phyloP scores from a whole-genome alignment of 2,113 vertebrate species.

The Oncorhynchus mykiss region DNA sequence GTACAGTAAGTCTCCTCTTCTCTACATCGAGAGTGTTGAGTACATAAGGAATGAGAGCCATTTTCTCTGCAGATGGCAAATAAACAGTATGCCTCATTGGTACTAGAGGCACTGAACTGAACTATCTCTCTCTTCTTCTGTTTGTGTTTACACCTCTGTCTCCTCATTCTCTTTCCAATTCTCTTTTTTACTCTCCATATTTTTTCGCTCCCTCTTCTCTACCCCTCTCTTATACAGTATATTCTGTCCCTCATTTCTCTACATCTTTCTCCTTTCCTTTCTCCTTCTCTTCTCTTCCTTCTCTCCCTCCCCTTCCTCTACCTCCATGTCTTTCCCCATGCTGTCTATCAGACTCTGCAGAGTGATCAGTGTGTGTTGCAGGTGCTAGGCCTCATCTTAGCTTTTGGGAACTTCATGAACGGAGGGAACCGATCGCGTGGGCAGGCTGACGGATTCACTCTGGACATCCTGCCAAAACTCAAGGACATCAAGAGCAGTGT shows the following conservation, averaged over 20 bases:
- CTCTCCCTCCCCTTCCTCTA: not conserved
- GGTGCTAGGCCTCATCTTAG: constrained; percentile 88
- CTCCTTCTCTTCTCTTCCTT: constrained; percentile 47
- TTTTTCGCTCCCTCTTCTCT: not conserved
- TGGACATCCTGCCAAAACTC: constrained; percentile 94
- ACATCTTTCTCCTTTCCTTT: not conserved
- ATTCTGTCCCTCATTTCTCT: not conserved
- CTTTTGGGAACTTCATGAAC: constrained; percentile 97
- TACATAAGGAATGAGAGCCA: too few relatives aligned
- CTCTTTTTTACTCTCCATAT: constrained; percentile 27
- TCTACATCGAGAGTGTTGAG: too few relatives aligned
- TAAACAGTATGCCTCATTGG: not conserved
- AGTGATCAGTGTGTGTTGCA: constrained; percentile 80
- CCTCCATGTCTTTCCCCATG: constrained; percentile 27
- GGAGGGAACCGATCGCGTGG: constrained; percentile 92
- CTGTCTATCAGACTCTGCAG: constrained; percentile 75
- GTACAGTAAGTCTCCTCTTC: constrained; percentile 75
- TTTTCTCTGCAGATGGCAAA: not conserved
- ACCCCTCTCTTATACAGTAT: not conserved
- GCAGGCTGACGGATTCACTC: constrained; percentile 91
- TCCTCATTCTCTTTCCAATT: constrained; percentile 18
- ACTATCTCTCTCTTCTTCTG: not conserved
- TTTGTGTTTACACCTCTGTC: not conserved
- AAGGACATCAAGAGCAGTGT: constrained; percentile 98
- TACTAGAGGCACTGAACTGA: not conserved